Evolutionary conservation across 2,888 invertebrate genomes (phyloP).

Genomic region (Tribolium freemani): DNA sequence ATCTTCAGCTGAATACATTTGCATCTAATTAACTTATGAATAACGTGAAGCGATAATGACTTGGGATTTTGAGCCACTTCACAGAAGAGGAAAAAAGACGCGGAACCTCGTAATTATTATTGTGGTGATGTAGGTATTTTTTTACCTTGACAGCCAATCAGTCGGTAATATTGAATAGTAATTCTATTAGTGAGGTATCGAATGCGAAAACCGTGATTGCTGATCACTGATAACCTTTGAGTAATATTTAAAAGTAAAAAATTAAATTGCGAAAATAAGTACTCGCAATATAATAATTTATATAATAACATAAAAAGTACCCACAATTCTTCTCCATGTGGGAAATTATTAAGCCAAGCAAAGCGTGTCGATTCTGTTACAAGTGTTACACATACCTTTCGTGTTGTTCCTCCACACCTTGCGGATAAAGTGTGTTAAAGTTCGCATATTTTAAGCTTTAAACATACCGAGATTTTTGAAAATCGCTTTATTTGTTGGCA

Average conservation of each 20-base stretch:
- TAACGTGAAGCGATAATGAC: background rate
- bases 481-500: background rate
- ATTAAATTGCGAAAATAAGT: background rate
- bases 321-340: background rate
- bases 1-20: background rate
- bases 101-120: background rate
- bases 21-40: background rate
- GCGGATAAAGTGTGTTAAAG: background rate
- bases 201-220: background rate
- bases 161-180: background rate
- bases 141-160: background rate
- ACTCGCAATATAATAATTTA: background rate
- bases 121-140: background rate
- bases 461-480: background rate
- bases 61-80: background rate
- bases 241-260: background rate
- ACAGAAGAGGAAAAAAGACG: background rate
- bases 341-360: background rate
- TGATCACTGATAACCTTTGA: background rate
- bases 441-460: background rate
- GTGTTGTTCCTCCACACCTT: background rate
- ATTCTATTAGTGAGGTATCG: background rate
- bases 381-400: background rate
- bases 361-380: background rate
- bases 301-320: background rate